Conservation (phyloP, 2,797 vertebrate genomes). For the Phalanger gymnotis region DNA sequence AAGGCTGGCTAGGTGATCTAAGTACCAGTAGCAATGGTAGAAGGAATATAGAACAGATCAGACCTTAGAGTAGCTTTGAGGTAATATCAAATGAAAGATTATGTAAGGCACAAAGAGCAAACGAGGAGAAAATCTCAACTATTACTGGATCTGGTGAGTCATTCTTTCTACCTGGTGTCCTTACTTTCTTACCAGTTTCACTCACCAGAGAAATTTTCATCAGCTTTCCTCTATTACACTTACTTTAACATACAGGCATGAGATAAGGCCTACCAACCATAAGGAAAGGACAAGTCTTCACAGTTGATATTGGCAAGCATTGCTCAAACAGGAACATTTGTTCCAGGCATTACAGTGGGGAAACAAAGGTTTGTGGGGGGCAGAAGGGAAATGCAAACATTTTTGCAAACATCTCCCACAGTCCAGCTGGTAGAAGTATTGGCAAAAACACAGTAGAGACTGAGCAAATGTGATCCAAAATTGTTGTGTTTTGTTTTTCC, state of each 20-base stretch:
- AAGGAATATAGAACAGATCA: not conserved
- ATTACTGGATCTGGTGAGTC: not conserved
- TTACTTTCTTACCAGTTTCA: not conserved
- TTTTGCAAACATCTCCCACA: constrained; percentile 66
- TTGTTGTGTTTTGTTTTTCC: not conserved
- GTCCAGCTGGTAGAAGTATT: constrained; percentile 62
- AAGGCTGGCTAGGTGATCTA: not conserved
- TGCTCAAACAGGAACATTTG: constrained; percentile 68
- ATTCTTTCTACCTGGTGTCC: not conserved
- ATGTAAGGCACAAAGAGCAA: not conserved
- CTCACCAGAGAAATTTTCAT: not conserved
- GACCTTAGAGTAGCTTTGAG: not conserved
- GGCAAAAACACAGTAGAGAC: constrained; percentile 18
- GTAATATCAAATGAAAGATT: not conserved
- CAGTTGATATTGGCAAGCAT: constrained; percentile 47
- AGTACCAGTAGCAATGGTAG: not conserved
- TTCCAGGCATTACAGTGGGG: constrained; percentile 60
- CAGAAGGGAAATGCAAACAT: constrained; percentile 63
- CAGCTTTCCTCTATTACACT: not conserved
- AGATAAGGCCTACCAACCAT: not conserved
- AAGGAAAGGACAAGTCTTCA: not conserved
- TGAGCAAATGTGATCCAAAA: constrained; percentile 41
- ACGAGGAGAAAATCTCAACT: not conserved
- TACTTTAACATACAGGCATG: not conserved
- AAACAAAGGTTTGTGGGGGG: constrained; percentile 70